Base-by-base conservation (phyloP, 37 sponge, comb jelly and placozoan species). In the Hormiphora californensis region DNA sequence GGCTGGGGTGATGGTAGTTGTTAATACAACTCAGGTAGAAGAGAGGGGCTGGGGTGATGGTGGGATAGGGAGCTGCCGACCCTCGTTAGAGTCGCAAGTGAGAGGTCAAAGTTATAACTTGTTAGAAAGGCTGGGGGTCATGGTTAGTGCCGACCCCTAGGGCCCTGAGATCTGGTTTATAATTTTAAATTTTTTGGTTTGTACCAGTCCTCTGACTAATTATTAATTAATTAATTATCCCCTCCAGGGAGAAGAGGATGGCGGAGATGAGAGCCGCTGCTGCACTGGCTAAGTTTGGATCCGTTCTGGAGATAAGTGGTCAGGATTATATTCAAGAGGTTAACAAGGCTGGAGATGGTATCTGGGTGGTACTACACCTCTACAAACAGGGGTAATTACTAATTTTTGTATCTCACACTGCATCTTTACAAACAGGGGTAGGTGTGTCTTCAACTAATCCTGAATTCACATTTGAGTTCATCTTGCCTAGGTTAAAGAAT, bases 291-390 rank as follows among this genome's bases (percentile, higher is more conserved):
- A 88, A 85, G 55, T 97, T 61, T 90, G 98, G 98, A 8, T 90
- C 91, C 23, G 89, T 97, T n/a, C 86, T 54, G 54, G 98, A 97
- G 90, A 97, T 97, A 11, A 86, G 92, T 21, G 98, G 89, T 8
- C 89, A 88, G 39, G 95, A 97, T 25, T 97, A 97, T 86, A 91
- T 97, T 25, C 92, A 93, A 34, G 91, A 97, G 61, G 98, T 97
- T 54, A 97, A 94, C 92, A 97, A 97, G 89, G 98, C 98, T 12
- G 98, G 98, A n/a, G 91, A 94, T 0, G 94, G 89, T 32, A 92
- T 97, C 73, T 93, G 92, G 92, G 98, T 97, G 11, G 92, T 97
- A 1, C 91, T 97, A 0, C 98, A 97, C 86, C 92, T 97, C 34
- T 97, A 91, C 89, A 91, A 92, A 54, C 68, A 90, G 27, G 92